Percentiles rank a stretch among this genome's conserved stretches.
These are phyloP conservation scores for Lumbricus terrestris DNA, from an alignment of 2,888 invertebrate genomes.

Conservation along the genomic window DNA sequence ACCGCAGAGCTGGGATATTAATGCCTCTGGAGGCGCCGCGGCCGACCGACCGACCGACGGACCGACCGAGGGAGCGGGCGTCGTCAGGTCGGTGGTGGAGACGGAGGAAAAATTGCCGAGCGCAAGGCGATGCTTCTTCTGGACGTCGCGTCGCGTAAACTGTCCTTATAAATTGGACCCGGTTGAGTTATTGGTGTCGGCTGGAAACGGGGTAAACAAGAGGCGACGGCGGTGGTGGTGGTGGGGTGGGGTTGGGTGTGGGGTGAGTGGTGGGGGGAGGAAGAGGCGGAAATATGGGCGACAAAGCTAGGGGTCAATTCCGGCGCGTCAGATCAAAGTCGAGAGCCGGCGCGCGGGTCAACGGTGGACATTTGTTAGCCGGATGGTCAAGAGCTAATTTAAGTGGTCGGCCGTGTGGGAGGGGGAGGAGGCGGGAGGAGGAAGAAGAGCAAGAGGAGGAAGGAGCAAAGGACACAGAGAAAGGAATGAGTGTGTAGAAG, in stretches of 20 bases:
- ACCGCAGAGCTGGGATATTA: not conserved
- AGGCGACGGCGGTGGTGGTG: not conserved
- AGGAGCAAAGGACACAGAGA: not conserved
- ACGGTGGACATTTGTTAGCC: not conserved
- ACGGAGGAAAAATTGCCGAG: not conserved
- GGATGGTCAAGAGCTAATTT: constrained; percentile 3
- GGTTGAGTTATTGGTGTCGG: not conserved
- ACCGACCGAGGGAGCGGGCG: not conserved
- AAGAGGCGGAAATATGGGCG: not conserved
- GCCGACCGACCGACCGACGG: too few relatives aligned
- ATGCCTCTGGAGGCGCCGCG: not conserved
- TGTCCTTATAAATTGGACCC: constrained; percentile 3
- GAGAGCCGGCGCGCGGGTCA: not conserved
- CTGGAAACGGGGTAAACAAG: not conserved
- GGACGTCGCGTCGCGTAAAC: too few relatives aligned
- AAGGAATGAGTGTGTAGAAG: not conserved
- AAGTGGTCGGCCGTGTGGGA: not conserved
- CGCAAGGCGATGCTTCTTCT: not conserved
- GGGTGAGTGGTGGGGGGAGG: too few relatives aligned
- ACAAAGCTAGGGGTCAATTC: not conserved
- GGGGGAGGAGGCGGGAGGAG: not conserved
- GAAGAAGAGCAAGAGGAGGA: not conserved
- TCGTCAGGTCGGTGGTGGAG: not conserved
- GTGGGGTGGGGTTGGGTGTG: too few relatives aligned
- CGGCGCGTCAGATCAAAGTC: not conserved